phyloP scores from a whole-genome alignment of 2,797 vertebrate genomes.

The Eulemur rubriventer region DNA sequence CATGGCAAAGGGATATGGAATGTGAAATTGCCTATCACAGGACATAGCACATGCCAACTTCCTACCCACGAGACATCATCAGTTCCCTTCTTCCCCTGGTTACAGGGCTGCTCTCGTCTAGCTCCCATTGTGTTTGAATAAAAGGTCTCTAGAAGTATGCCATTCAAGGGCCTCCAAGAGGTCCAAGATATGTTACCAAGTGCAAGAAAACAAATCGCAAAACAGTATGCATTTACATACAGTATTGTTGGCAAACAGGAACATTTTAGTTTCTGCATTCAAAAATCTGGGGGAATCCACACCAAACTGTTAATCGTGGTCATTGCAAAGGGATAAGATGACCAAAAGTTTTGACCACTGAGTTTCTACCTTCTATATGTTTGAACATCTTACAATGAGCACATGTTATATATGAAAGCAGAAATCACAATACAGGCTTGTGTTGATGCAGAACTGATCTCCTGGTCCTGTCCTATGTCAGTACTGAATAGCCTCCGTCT shows the following conservation, averaged over 20 bases:
- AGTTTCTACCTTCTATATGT: not conserved
- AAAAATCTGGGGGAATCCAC: not conserved
- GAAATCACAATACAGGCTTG: not conserved
- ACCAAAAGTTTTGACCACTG: not conserved
- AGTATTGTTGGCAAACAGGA: not conserved
- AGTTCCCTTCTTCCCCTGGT: not conserved
- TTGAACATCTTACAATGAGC: not conserved
- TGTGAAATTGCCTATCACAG: not conserved
- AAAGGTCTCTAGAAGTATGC: not conserved
- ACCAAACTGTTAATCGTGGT: not conserved
- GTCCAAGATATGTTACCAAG: not conserved
- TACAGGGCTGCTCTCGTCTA: not conserved
- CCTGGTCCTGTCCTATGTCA: not conserved
- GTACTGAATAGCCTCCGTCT: not conserved
- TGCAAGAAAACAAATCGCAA: not conserved
- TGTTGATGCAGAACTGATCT: not conserved
- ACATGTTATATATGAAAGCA: not conserved
- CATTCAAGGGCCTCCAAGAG: not conserved
- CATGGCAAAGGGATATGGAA: not conserved
- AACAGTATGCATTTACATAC: not conserved
- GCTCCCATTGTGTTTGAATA: not conserved
- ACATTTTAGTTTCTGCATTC: conserved; percentile 7
- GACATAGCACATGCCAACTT: not conserved
- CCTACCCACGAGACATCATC: not conserved
- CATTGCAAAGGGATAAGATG: not conserved